These are phyloP conservation scores for Trachymyrmex cornetzi DNA, from an alignment of 1,140 invertebrate genomes.

Conservation along the genomic window DNA sequence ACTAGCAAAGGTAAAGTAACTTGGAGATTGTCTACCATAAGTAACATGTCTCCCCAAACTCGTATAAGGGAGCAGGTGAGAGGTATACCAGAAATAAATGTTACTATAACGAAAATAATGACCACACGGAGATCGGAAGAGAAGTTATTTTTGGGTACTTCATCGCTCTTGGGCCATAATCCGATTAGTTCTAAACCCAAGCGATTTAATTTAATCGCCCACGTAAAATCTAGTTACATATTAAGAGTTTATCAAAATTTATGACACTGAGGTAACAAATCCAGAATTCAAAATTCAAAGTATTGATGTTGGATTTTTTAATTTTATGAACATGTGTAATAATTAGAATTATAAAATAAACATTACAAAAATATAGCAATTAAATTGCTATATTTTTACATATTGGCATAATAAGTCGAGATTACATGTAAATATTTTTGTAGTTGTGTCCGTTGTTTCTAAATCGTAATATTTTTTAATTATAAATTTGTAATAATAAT, in stretches of 20 bases:
- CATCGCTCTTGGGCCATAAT: slow-evolving; percentile 11
- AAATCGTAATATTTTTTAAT: not conserved
- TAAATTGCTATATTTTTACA: not conserved
- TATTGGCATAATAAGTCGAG: too few relatives aligned
- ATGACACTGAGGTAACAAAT: not conserved
- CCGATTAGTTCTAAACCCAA: slow-evolving; percentile 30
- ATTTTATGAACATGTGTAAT: not conserved
- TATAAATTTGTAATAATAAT: not conserved
- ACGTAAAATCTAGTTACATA: slow-evolving; percentile 28
- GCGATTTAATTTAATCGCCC: slow-evolving; percentile 35
- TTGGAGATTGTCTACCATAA: slow-evolving; percentile 49
- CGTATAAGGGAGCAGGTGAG: not conserved
- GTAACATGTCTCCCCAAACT: slow-evolving; percentile 35
- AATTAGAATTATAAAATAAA: not conserved
- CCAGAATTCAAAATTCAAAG: not conserved
- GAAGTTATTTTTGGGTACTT: not conserved
- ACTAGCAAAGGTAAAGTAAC: slow-evolving; percentile 27
- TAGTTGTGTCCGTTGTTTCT: not conserved
- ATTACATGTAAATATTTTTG: not conserved
- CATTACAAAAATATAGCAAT: not conserved
- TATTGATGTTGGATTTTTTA: not conserved
- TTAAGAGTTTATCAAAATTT: not conserved
- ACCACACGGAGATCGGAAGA: slow-evolving; percentile 35
- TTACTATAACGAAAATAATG: slow-evolving; percentile 40
- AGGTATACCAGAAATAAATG: slow-evolving; percentile 20